Evolutionary conservation across 1,140 invertebrate genomes (phyloP).

Genomic region (Matsumurasca onukii): DNA sequence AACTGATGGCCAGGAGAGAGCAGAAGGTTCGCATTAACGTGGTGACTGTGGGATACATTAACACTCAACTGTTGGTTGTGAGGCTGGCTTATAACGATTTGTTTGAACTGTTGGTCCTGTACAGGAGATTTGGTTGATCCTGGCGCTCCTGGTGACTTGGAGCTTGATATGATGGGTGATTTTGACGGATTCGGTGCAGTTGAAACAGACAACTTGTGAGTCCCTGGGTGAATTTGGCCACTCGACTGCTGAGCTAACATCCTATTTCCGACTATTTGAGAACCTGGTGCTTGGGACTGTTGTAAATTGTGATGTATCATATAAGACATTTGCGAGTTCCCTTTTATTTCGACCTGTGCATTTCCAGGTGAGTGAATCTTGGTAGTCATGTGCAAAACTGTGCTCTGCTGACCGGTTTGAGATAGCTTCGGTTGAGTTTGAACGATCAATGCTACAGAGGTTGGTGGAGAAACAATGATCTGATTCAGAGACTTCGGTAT

Average conservation of each 20-base stretch:
- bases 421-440: conserved; percentile 1
- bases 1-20: conserved; percentile 9
- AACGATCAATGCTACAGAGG: conserved; percentile 14
- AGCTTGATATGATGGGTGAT: neutral
- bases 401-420: neutral
- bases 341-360: neutral
- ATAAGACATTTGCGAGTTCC: conserved; percentile 9
- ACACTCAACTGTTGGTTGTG: conserved; percentile 20
- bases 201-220: neutral
- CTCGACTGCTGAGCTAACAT: neutral
- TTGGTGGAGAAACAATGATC: conserved; percentile 6
- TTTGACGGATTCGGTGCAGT: neutral
- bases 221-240: neutral
- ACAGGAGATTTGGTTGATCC: conserved; percentile 1
- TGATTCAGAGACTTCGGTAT: neutral
- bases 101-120: conserved; percentile 8
- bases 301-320: conserved; percentile 6
- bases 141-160: neutral
- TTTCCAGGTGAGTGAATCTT: conserved; percentile 6
- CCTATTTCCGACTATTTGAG: neutral
- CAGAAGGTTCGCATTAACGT: neutral
- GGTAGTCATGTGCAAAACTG: neutral
- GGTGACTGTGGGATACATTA: conserved; percentile 19
- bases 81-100: conserved; percentile 1
- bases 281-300: neutral